Evolutionary conservation across 2,113 vertebrate genomes (phyloP).

Genomic region (Chlorodrepanis virens): DNA sequence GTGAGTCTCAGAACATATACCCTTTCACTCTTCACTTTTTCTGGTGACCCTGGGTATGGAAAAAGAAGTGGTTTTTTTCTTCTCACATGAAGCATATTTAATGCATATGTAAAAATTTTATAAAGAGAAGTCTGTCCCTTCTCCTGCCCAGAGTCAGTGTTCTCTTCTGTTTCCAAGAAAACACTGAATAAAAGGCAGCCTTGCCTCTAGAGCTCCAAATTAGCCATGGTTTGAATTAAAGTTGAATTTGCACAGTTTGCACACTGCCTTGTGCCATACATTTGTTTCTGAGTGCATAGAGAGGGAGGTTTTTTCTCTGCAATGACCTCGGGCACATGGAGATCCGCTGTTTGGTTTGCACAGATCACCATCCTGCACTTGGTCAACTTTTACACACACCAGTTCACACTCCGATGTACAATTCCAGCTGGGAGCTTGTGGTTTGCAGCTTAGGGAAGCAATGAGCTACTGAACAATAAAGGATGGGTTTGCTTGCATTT

Average conservation of each 20-base stretch:
- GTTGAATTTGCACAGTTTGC: not conserved
- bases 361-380: not conserved
- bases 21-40: not conserved
- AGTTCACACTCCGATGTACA: fast-evolving
- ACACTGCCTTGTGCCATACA: not conserved
- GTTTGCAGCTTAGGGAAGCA: not conserved
- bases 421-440: not conserved
- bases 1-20: not conserved
- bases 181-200: not conserved
- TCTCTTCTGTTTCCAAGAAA: not conserved
- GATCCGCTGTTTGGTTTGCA: not conserved
- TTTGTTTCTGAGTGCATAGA: not conserved
- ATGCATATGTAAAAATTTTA: not conserved
- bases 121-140: not conserved
- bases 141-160: not conserved
- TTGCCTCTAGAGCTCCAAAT: not conserved
- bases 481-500: not conserved
- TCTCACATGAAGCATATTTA: not conserved
- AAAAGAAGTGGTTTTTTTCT: not conserved
- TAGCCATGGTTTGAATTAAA: not conserved
- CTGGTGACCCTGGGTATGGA: not conserved
- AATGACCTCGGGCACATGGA: not conserved
- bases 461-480: not conserved
- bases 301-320: not conserved
- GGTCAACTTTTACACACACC: not conserved